Evolutionary conservation across 2,888 invertebrate genomes (phyloP), one percentile per base, ranked within the genome.

Genomic region (Troides oblongomaculatus): DNA sequence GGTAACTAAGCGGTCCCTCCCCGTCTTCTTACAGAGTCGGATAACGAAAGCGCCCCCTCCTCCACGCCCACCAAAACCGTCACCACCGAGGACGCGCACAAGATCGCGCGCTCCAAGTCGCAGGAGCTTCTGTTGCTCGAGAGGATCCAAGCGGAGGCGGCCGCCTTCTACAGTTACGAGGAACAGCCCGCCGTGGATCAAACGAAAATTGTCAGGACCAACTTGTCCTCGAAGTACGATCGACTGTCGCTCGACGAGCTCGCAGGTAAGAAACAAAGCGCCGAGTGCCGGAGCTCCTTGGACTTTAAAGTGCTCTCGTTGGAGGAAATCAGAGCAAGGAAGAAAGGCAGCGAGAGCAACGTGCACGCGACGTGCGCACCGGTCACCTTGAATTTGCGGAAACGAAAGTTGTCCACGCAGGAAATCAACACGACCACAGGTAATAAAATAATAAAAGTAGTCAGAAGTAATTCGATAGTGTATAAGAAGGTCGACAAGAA

Each of bases 11-110:
- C 84, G 85, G 81, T 82, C 77, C 79, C 81, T 83, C 81, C 82
- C 88, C 94, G 94, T 94, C 93, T 95, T 95, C 94, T 95, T 95
- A 93, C 95, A 96, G 96, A 96, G 90, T 96, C 96, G 80, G 96
- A 96, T 93, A 95, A 93, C 86, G 96, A 96, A 93, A 95, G 95
- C 85, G 93, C 93, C 76, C 94, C 95, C 39, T 94, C 95, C 53
- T 90, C 91, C 70, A 94, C 94, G 74, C 95, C 95, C 72, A 90
- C 89, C 73, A 93, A 93, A 80, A 83, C 83, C 68, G 85, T 82
- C 70, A 86, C 89, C 73, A 74, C 84, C 39, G 90, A 88, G 61
- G 87, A 85, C 64, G 83, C 82, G 61, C 80, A 78, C 72, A 74
- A 75, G 70, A 77, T 80, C 57, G 84, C 87, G 61, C 87, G 89